Percentiles rank a stretch among this genome's conserved stretches.
phyloP scores from a whole-genome alignment of 37 sponge, comb jelly and placozoan species.

The Aplysina aerophoba region DNA sequence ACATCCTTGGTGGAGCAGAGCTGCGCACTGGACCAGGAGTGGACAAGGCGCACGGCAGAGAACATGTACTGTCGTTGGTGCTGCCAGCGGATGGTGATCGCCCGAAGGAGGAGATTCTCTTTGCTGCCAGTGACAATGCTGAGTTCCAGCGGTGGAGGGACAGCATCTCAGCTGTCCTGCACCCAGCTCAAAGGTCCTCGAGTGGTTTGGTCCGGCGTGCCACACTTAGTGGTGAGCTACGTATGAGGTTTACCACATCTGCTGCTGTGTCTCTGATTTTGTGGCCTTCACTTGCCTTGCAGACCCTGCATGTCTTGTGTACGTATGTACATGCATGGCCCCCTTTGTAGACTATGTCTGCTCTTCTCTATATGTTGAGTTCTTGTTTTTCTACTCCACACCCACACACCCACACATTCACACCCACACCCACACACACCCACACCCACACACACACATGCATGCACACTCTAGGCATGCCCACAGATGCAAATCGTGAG shows the following conservation, averaged over 20 bases:
- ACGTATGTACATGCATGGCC: too few species aligned
- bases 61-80: neutral
- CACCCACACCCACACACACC: too few species aligned
- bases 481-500: neutral
- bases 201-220: neutral
- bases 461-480: neutral
- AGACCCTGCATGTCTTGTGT: too few species aligned
- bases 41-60: neutral
- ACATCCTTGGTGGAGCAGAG: neutral
- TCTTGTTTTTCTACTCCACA: too few species aligned
- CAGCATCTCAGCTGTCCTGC: neutral
- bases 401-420: too few species aligned
- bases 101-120: neutral
- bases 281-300: too few species aligned
- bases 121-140: neutral
- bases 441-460: too few species aligned
- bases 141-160: constrained; percentile 4
- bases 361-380: too few species aligned
- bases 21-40: neutral
- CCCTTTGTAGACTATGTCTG: too few species aligned
- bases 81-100: neutral
- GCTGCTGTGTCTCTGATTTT: too few species aligned
- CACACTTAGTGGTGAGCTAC: neutral
- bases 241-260: too few species aligned
- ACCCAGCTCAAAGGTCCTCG: neutral